Evolutionary conservation across 1,140 invertebrate genomes (phyloP).

Genomic region (Pachyrhynchus sulphureomaculatus): DNA sequence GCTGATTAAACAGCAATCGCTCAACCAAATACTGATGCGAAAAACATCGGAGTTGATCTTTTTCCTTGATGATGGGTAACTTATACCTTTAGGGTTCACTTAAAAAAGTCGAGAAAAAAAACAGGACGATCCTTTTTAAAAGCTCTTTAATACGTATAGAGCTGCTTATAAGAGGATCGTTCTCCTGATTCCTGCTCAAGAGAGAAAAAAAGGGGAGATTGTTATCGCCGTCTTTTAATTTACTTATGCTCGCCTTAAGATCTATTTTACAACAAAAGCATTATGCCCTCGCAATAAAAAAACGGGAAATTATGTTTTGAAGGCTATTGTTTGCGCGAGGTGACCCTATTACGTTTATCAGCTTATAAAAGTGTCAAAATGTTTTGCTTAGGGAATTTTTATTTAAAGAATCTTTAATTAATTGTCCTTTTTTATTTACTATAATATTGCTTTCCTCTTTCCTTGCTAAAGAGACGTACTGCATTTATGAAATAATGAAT

Average conservation of each 20-base stretch:
- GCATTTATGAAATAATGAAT: too few species aligned
- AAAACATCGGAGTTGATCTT: conserved; percentile 30
- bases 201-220: conserved; percentile 59
- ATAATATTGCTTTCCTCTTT: too few species aligned
- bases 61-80: conserved; percentile 40
- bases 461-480: too few species aligned
- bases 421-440: too few species aligned
- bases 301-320: conserved; percentile 39
- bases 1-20: conserved; percentile 48
- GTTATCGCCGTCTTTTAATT: conserved; percentile 67
- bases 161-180: conserved; percentile 45
- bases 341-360: conserved; percentile 10
- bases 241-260: conserved; percentile 67
- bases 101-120: conserved; percentile 47
- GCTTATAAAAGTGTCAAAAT: conserved; percentile 7
- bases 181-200: conserved; percentile 38
- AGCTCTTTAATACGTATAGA: conserved; percentile 44
- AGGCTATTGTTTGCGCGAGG: conserved; percentile 10
- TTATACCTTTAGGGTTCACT: conserved; percentile 46
- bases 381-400: neutral
- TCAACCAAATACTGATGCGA: conserved; percentile 39
- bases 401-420: too few species aligned
- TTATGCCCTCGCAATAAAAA: conserved; percentile 40
- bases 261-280: conserved; percentile 59
- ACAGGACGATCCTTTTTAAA: conserved; percentile 45